Evolutionary conservation across 2,888 invertebrate genomes (phyloP).

Genomic region (Hirtodrosophila histrioides): DNA sequence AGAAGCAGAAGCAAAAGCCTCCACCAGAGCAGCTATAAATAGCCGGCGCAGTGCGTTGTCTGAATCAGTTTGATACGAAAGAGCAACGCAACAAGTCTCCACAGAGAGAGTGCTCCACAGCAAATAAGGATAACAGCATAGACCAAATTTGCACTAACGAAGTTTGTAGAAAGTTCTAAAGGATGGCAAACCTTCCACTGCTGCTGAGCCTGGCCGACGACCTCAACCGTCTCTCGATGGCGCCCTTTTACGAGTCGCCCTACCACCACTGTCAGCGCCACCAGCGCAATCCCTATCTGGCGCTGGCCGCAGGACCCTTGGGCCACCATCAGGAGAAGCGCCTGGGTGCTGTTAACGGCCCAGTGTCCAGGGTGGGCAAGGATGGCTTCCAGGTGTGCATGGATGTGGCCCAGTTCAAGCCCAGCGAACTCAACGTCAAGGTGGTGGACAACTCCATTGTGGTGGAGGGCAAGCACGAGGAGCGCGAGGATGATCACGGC

Average conservation of each 20-base stretch:
- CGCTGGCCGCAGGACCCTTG: constrained; percentile 43
- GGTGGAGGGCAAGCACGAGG: constrained; percentile 90
- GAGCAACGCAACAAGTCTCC: constrained; percentile 32
- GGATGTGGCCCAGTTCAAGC: constrained; percentile 89
- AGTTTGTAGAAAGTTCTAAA: not conserved
- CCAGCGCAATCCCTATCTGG: constrained; percentile 48
- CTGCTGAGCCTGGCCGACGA: constrained; percentile 71
- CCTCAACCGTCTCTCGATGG: constrained; percentile 61
- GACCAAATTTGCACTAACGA: too few relatives aligned
- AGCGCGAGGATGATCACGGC: constrained; percentile 89
- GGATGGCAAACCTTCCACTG: constrained; percentile 71
- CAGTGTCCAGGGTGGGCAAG: constrained; percentile 84
- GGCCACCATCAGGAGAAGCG: constrained; percentile 61
- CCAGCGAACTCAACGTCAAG: constrained; percentile 89
- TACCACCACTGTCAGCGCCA: constrained; percentile 56
- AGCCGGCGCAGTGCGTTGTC: constrained; percentile 26
- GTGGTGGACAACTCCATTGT: constrained; percentile 87
- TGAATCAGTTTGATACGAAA: constrained; percentile 61
- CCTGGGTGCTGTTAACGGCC: constrained; percentile 36
- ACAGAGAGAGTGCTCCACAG: not conserved
- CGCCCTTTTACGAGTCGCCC: constrained; percentile 59
- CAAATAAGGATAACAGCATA: too few relatives aligned
- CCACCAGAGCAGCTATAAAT: constrained; percentile 67
- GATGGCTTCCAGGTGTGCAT: constrained; percentile 89
- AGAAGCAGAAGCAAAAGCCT: constrained; percentile 14